These are phyloP conservation scores for Heliopora coerulea DNA, from an alignment of 92 coral and sea anemone genomes.

Conservation along the genomic window DNA sequence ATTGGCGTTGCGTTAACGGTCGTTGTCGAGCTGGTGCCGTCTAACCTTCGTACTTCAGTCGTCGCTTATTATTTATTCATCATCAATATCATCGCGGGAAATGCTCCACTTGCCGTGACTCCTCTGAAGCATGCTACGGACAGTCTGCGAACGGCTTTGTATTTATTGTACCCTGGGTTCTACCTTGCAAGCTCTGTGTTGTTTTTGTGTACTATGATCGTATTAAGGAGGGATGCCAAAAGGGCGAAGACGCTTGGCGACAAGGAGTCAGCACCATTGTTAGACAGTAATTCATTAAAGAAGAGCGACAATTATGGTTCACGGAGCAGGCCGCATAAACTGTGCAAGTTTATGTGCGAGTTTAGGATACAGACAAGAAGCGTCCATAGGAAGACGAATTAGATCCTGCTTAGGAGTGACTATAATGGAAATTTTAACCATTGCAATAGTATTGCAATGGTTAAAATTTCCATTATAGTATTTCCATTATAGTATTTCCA, in stretches of 20 bases:
- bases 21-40: slow-evolving; percentile 89
- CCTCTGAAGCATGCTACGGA: slow-evolving; percentile 64
- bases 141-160: slow-evolving; percentile 73
- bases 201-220: slow-evolving; percentile 80
- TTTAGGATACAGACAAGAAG: too few species aligned
- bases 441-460: too few species aligned
- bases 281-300: not conserved
- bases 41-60: slow-evolving; percentile 75
- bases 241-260: not conserved
- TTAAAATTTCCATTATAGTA: too few species aligned
- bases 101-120: slow-evolving; percentile 78
- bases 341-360: too few species aligned
- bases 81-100: slow-evolving; percentile 88
- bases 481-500: too few species aligned
- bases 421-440: too few species aligned
- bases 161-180: slow-evolving; percentile 81
- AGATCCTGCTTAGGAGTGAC: too few species aligned
- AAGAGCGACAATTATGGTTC: not conserved
- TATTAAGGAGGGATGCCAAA: slow-evolving; percentile 67
- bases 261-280: not conserved
- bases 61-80: slow-evolving; percentile 83
- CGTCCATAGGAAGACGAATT: too few species aligned
- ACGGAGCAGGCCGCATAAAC: not conserved
- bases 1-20: slow-evolving; percentile 95
- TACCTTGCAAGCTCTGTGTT: slow-evolving; percentile 83